phyloP scores from a whole-genome alignment of 2,888 invertebrate genomes.

The Idaea biselata region DNA sequence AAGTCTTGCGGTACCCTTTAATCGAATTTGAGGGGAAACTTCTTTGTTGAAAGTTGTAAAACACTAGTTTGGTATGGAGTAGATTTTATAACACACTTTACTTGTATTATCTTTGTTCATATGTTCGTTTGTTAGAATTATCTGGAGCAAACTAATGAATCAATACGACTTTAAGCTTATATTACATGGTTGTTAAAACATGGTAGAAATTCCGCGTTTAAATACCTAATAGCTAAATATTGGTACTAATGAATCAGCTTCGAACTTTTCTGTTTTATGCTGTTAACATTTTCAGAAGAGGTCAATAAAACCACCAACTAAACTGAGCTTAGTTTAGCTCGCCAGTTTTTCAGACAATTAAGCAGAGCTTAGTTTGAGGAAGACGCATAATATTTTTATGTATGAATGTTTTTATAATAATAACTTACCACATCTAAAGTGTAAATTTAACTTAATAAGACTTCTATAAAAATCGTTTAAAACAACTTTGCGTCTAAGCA shows the following conservation, averaged over 20 bases:
- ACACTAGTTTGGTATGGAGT: slow-evolving; percentile 33
- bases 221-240: too few species aligned
- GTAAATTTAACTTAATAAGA: not conserved
- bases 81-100: slow-evolving; percentile 11
- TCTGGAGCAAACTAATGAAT: not conserved
- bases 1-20: slow-evolving; percentile 57
- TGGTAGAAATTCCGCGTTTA: too few species aligned
- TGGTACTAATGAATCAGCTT: too few species aligned
- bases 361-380: too few species aligned
- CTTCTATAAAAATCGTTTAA: not conserved
- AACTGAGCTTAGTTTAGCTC: too few species aligned
- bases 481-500: not conserved
- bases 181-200: too few species aligned
- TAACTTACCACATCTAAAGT: not conserved
- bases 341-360: too few species aligned
- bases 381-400: too few species aligned
- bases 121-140: not conserved
- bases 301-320: too few species aligned
- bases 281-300: too few species aligned
- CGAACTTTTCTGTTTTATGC: too few species aligned
- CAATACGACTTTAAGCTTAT: not conserved
- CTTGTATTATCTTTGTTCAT: not conserved
- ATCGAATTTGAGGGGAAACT: slow-evolving; percentile 59
- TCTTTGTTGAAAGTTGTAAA: slow-evolving; percentile 50
- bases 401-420: too few species aligned